phyloP scores from a whole-genome alignment of 2,888 invertebrate species.

The Synergus itoensis region DNA sequence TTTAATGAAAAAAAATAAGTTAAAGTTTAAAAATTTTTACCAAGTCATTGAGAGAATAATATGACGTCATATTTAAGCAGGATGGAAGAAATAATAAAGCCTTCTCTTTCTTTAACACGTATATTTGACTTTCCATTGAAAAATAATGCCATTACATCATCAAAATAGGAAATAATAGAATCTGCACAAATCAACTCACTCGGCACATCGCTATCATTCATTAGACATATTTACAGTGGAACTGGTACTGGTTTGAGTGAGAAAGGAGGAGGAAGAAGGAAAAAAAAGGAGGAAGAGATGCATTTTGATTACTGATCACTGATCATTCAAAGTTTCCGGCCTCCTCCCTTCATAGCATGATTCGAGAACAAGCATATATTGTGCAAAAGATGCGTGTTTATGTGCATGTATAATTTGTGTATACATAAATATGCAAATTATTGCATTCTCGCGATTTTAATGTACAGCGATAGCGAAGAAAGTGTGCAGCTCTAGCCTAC shows the following conservation, averaged over 20 bases:
- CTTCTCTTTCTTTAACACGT: conserved; percentile 69
- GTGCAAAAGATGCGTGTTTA: neutral
- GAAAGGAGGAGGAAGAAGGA: conserved; percentile 33
- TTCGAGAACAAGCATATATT: neutral
- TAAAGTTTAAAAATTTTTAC: no score
- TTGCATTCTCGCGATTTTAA: neutral
- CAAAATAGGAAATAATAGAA: conserved; percentile 74
- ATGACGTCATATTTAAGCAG: neutral
- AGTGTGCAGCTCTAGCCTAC: conserved; percentile 74
- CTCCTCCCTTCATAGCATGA: neutral
- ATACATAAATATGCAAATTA: neutral
- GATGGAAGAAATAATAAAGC: conserved; percentile 20
- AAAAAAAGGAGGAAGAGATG: neutral
- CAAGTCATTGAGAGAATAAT: no score
- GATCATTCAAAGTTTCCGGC: neutral
- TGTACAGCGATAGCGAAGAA: conserved; percentile 65
- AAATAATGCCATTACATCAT: conserved; percentile 75
- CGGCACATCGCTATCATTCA: conserved; percentile 72
- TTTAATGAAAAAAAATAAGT: no score
- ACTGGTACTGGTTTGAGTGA: conserved; percentile 48
- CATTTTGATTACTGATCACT: neutral
- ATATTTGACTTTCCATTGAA: conserved; percentile 76
- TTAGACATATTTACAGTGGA: conserved; percentile 70
- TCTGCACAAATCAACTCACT: conserved; percentile 76
- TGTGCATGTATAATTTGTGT: neutral